phyloP scores from a whole-genome alignment of 2,113 vertebrate genomes.

The Leptocoma aspasia region DNA sequence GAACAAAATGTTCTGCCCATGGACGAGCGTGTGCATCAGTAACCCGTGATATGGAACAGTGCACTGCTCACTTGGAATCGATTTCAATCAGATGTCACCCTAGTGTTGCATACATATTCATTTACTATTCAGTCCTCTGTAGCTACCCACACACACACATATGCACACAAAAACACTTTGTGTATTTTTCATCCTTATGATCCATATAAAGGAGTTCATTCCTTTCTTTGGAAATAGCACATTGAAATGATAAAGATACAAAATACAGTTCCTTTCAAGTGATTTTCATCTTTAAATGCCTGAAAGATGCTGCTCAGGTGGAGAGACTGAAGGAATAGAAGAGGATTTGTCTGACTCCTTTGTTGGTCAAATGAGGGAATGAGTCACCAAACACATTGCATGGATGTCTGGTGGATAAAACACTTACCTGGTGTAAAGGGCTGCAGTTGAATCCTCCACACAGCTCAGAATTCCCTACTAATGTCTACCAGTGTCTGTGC shows the following conservation, averaged over 20 bases:
- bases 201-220: background rate
- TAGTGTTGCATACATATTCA: background rate
- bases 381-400: background rate
- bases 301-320: background rate
- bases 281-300: background rate
- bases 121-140: background rate
- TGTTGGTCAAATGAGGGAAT: background rate
- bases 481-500: background rate
- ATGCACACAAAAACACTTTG: background rate
- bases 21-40: background rate
- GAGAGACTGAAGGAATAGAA: background rate
- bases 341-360: background rate
- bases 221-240: background rate
- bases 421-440: rapidly evolving
- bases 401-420: background rate
- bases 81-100: background rate
- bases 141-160: background rate
- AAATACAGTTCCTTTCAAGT: background rate
- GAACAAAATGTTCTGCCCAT: background rate
- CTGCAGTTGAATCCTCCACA: background rate
- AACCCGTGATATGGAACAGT: background rate
- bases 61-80: background rate
- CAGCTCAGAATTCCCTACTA: background rate
- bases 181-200: background rate
- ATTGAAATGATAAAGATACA: background rate